Base-by-base conservation (phyloP, 2,797 vertebrate species). In the Cephalopachus bancanus region DNA sequence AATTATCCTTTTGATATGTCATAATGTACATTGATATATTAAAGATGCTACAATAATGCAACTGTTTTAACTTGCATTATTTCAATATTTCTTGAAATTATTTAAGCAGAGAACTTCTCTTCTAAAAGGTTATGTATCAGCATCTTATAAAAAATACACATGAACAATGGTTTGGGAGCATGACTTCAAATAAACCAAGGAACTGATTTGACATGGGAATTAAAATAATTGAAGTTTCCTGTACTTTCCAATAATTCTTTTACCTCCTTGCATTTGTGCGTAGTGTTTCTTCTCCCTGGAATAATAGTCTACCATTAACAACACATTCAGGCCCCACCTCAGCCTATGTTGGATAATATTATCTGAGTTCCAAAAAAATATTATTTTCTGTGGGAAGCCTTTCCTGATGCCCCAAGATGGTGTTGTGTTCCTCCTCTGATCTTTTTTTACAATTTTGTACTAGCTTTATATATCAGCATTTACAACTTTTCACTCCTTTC, bases 41-140 rank as follows among this genome's bases (percentile, higher is more conserved):
- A 75, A 93, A 94, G 79, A 62, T 44, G n/a, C 6, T 74, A 22
- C 22, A 76, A 30, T 51, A 26, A 79, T 72, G 19, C 44, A 80
- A 57, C 2, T 24, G 76, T 72, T 49, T 96, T 59, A 76, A 67
- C 59, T 60, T 89, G 33, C 26, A 4, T 64, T 78, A 80, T 75
- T 94, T 92, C 67, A 90, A 4, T 51, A 81, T 74, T 92, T 94
- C 24, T 81, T 37, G 11, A 85, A 96, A 60, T 20, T 15, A 67
- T 64, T 57, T 76, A 67, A 91, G 17, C 28, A 67, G 30, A 78
- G 55, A 37, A 71, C 8, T 91, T 64, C 60, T 90, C 22, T n/a
- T 62, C 19, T 87, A 37, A 75, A 10, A n/a, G 51, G 1, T 7
- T 55, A 64, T 14, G 9, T 55, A 62, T 60, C 44, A 87, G 15